phyloP scores from a whole-genome alignment of 2,797 vertebrate genomes.

The Denticeps clupeoides region DNA sequence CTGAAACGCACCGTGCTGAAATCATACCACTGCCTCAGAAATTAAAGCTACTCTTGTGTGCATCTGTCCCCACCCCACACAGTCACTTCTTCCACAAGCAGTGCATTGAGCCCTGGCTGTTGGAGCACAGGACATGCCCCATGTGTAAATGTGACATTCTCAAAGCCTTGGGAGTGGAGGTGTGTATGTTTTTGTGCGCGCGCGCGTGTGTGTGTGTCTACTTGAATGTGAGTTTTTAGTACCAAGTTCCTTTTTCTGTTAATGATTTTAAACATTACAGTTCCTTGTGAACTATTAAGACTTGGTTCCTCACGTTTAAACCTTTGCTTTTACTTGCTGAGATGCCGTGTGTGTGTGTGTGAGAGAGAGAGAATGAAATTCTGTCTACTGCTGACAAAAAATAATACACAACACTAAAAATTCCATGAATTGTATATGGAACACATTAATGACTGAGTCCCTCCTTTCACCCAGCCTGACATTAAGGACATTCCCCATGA shows the following conservation, averaged over 20 bases:
- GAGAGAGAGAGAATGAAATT: too few species aligned
- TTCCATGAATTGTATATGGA: background rate
- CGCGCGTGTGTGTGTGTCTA: background rate
- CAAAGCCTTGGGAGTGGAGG: conserved; percentile 70
- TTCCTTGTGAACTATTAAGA: background rate
- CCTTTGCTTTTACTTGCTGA: background rate
- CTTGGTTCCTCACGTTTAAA: background rate
- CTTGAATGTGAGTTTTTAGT: too few species aligned
- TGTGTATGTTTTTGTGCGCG: conserved; percentile 47
- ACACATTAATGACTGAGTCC: background rate
- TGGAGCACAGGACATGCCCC: conserved; percentile 75
- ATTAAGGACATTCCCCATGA: conserved; percentile 19
- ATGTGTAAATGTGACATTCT: conserved; percentile 84
- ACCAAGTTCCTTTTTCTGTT: background rate
- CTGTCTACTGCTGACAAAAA: background rate
- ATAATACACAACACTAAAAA: background rate
- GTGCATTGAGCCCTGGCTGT: conserved; percentile 76
- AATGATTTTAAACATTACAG: too few species aligned
- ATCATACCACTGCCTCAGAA: background rate
- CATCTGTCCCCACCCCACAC: too few species aligned
- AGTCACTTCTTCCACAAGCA: conserved; percentile 79
- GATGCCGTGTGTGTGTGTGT: background rate
- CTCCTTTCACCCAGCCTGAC: conserved; percentile 15
- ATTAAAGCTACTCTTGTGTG: too few species aligned
- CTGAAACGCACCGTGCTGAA: background rate